phyloP scores from a whole-genome alignment of 2,797 vertebrate species.

The Muscicapa striata region DNA sequence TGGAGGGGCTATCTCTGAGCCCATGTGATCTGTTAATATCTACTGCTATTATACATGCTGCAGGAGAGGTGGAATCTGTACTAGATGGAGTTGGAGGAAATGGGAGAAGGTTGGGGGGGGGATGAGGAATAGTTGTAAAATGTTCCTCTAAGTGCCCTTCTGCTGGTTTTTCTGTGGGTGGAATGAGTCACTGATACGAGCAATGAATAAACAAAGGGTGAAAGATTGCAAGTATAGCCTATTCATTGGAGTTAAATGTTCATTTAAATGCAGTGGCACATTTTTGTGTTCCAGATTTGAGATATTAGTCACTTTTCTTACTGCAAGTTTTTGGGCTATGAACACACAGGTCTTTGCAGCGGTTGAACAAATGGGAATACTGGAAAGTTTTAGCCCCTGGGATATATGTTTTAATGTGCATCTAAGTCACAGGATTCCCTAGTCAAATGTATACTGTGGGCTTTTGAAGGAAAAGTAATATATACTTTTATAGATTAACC shows the following conservation, averaged over 20 bases:
- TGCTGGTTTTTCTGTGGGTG: not conserved
- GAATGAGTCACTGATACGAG: not conserved
- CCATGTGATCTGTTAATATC: not conserved
- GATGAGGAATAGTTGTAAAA: not conserved
- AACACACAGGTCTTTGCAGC: not conserved
- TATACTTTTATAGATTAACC: not conserved
- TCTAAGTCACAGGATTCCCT: not conserved
- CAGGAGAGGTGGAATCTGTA: not conserved
- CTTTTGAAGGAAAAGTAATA: not conserved
- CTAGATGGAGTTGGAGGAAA: not conserved
- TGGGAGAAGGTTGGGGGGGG: not conserved
- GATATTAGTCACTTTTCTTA: not conserved
- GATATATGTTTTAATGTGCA: not conserved
- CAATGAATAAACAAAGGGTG: slow-evolving; percentile 29
- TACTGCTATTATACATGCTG: not conserved
- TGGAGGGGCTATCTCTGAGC: not conserved
- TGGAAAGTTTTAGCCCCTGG: not conserved
- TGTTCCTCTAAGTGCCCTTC: not conserved
- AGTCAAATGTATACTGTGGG: not conserved
- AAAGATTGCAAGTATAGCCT: not conserved
- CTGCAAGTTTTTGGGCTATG: not conserved
- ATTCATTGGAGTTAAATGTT: not conserved
- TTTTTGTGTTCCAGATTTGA: not conserved
- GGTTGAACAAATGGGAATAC: not conserved
- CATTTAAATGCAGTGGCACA: not conserved